Percentiles rank a stretch among this genome's conserved stretches.
phyloP scores from a whole-genome alignment of 2,888 invertebrate genomes.

The Lumbricus terrestris region DNA sequence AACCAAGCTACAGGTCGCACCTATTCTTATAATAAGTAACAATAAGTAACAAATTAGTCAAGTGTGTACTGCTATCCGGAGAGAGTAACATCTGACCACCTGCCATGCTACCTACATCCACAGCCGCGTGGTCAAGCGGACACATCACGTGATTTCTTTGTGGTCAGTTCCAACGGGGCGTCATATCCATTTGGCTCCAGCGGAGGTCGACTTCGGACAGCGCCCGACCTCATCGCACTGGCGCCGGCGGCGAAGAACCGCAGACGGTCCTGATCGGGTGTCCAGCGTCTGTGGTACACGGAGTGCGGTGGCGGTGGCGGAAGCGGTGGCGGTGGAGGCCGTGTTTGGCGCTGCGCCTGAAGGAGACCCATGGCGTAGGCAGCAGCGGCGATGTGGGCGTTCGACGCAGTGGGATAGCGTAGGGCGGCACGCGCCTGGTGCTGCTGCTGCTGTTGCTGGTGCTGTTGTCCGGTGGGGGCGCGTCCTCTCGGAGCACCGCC shows the following conservation, averaged over 20 bases:
- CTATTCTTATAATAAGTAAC: no score
- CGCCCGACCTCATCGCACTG: neutral
- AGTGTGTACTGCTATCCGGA: neutral
- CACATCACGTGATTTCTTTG: neutral
- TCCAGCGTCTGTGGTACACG: neutral
- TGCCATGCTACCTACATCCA: neutral
- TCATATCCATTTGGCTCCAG: conserved; percentile 10
- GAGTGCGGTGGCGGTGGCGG: no score
- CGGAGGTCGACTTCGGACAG: neutral
- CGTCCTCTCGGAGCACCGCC: neutral
- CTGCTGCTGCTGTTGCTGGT: no score
- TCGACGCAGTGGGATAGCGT: neutral
- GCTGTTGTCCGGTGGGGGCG: neutral
- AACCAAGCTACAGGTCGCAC: no score
- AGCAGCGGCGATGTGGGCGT: neutral
- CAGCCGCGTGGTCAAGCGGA: neutral
- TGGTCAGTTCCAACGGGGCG: neutral
- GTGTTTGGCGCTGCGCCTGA: neutral
- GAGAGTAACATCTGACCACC: neutral
- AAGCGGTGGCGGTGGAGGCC: no score
- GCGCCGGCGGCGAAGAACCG: neutral
- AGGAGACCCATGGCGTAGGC: neutral
- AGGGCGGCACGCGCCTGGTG: neutral
- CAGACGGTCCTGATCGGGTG: neutral
- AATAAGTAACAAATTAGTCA: neutral